These are phyloP conservation scores for Oligia latruncula DNA, from an alignment of 2,888 invertebrate species.

Conservation along the genomic window DNA sequence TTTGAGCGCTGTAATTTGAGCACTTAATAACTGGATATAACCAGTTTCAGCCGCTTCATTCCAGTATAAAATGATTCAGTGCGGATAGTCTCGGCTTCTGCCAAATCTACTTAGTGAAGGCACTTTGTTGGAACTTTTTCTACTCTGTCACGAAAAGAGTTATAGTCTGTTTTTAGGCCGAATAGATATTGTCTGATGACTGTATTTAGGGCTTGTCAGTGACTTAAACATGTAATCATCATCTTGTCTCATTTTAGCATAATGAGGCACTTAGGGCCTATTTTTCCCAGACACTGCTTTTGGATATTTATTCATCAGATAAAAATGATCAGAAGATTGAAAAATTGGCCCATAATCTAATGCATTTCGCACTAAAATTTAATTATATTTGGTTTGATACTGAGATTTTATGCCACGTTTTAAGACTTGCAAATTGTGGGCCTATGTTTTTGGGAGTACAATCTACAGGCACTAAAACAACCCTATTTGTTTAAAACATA, in stretches of 20 bases:
- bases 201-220: not conserved
- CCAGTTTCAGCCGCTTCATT: constrained; percentile 59
- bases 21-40: constrained; percentile 70
- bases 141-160: constrained; percentile 23
- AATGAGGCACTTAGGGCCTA: not conserved
- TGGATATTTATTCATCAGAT: not conserved
- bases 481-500: not conserved
- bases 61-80: constrained; percentile 69
- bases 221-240: not conserved
- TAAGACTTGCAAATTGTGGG: not conserved
- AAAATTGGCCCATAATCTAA: not conserved
- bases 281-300: not conserved
- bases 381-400: not conserved
- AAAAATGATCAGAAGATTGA: not conserved
- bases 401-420: not conserved
- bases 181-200: constrained; percentile 10
- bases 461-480: not conserved
- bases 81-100: constrained; percentile 64
- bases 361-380: not conserved
- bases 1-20: constrained; percentile 65
- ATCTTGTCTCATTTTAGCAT: not conserved
- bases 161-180: constrained; percentile 11
- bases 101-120: constrained; percentile 81
- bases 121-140: constrained; percentile 70
- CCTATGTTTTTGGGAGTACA: not conserved